phyloP scores from a whole-genome alignment of 2,797 vertebrate genomes.

The Microhierax caerulescens region DNA sequence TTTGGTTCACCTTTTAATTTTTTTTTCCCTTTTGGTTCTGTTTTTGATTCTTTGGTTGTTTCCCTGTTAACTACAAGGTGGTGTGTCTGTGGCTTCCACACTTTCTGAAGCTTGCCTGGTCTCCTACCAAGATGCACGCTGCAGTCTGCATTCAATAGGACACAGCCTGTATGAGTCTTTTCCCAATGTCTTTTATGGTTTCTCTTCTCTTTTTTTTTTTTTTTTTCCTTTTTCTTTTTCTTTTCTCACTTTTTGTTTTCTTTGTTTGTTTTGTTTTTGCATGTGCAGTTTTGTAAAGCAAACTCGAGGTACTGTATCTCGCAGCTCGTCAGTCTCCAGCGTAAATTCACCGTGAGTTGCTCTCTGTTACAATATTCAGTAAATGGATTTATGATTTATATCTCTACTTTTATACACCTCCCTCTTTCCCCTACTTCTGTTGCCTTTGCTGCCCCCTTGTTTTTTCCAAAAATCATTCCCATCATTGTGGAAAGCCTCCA shows the following conservation, averaged over 20 bases:
- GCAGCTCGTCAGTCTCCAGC: constrained; percentile 96
- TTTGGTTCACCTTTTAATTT: not conserved
- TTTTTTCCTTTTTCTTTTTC: constrained; percentile 41
- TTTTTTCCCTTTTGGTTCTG: not conserved
- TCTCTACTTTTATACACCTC: not conserved
- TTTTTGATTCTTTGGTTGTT: not conserved
- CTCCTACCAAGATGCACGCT: constrained; percentile 27
- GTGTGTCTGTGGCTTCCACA: constrained; percentile 2
- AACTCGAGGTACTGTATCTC: constrained; percentile 91
- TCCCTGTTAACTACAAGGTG: constrained; percentile 6
- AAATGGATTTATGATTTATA: constrained; percentile 60
- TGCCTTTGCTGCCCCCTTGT: not conserved
- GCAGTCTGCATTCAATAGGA: not conserved
- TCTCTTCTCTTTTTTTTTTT: constrained; percentile 66
- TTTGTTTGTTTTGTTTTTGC: constrained; percentile 83
- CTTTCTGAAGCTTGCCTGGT: not conserved
- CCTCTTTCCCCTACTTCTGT: not conserved
- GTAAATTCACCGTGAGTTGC: constrained; percentile 97
- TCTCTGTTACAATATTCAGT: constrained; percentile 82
- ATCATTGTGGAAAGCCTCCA: constrained; percentile 62
- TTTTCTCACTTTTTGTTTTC: constrained; percentile 82
- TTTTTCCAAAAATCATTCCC: constrained; percentile 32
- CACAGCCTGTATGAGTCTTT: constrained; percentile 18
- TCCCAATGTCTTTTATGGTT: constrained; percentile 63
- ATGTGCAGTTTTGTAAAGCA: constrained; percentile 98